These are phyloP conservation scores for Oreochromis aureus DNA, from an alignment of 2,113 vertebrate genomes.

Conservation along the genomic window DNA sequence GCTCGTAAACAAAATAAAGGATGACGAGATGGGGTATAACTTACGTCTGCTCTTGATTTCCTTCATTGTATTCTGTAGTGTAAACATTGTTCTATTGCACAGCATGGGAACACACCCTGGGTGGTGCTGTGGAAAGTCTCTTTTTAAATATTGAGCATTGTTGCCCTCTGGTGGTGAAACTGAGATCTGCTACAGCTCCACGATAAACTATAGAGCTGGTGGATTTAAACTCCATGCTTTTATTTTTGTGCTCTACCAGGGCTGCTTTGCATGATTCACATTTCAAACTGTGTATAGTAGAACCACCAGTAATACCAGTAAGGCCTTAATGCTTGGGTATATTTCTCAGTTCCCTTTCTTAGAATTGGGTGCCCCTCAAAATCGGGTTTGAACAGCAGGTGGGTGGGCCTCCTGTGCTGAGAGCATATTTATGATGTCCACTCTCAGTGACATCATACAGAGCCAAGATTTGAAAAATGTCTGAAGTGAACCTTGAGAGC, in stretches of 20 bases:
- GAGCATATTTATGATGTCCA: background rate
- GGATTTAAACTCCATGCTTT: background rate
- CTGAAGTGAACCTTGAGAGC: background rate
- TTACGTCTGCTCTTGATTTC: background rate
- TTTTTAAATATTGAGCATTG: background rate
- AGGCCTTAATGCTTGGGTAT: background rate
- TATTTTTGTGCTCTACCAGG: background rate
- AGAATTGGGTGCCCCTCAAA: background rate
- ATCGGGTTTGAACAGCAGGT: background rate
- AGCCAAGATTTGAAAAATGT: background rate
- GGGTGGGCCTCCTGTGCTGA: background rate
- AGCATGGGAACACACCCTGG: background rate
- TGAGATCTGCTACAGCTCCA: accelerated
- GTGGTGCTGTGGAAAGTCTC: background rate
- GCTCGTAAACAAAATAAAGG: conserved; percentile 80
- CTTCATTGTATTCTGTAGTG: background rate
- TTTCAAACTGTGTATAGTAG: background rate
- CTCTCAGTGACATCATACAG: accelerated
- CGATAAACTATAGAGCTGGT: background rate
- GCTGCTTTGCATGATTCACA: background rate
- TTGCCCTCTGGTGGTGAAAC: conserved; percentile 31
- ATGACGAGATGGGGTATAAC: conserved; percentile 65
- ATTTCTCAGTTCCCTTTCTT: background rate
- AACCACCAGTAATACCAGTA: background rate
- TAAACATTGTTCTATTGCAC: background rate